phyloP scores from a whole-genome alignment of 2,797 vertebrate genomes.

The Falco biarmicus region DNA sequence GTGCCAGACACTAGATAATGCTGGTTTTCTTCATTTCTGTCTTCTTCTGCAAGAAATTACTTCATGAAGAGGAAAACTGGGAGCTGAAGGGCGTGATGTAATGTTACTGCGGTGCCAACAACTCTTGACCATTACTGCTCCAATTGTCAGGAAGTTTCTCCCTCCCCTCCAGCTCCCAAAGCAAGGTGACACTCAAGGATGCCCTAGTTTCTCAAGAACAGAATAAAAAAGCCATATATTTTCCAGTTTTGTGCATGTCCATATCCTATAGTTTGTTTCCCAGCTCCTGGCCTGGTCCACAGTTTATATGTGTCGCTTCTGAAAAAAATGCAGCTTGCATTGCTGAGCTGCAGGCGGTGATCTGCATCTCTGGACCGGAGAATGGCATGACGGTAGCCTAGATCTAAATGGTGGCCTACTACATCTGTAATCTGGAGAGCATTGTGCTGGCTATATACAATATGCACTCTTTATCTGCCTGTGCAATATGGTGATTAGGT shows the following conservation, averaged over 20 bases:
- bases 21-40: neutral
- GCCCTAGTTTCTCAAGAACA: neutral
- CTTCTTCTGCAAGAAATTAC: neutral
- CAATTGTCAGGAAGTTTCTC: neutral
- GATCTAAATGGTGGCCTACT: neutral
- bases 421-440: neutral
- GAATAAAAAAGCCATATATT: neutral
- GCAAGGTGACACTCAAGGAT: neutral
- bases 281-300: neutral
- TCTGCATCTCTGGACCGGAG: neutral
- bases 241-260: neutral
- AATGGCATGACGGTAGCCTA: neutral
- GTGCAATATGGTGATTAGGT: neutral
- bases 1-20: neutral
- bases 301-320: neutral
- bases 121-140: neutral
- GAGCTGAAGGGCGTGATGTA: accelerated
- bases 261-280: neutral
- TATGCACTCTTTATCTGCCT: neutral
- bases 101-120: neutral
- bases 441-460: neutral
- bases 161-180: neutral
- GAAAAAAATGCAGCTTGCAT: neutral
- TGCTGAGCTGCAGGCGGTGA: neutral
- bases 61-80: neutral